Evolutionary conservation across 2,113 vertebrate species (phyloP).

Genomic region (Aldabrachelys gigantea): DNA sequence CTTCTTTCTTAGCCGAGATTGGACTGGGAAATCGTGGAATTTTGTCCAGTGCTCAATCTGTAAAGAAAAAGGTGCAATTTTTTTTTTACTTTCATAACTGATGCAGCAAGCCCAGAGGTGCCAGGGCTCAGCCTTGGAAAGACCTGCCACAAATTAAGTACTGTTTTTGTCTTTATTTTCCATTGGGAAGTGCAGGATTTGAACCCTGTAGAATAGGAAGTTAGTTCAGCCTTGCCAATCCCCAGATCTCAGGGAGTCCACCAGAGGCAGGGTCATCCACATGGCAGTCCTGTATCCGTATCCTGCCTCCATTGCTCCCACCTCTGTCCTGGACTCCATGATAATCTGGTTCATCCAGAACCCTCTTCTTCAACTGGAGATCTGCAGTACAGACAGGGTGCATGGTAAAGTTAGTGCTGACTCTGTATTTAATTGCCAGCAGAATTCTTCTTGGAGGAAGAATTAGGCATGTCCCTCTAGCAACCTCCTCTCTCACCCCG

Average conservation of each 20-base stretch:
- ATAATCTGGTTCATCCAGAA: not conserved
- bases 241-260: not conserved
- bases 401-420: not conserved
- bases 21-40: not conserved
- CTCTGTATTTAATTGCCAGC: not conserved
- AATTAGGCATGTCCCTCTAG: not conserved
- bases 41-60: not conserved
- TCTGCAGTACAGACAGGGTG: not conserved
- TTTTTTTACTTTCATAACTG: too few relatives aligned
- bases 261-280: not conserved
- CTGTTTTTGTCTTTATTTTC: not conserved
- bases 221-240: not conserved
- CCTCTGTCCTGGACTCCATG: not conserved
- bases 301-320: not conserved
- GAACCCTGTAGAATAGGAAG: not conserved
- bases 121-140: too few relatives aligned
- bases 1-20: not conserved
- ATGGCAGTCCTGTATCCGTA: not conserved
- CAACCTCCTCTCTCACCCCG: not conserved
- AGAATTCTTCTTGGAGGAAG: not conserved
- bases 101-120: too few relatives aligned
- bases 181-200: not conserved
- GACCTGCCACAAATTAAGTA: too few relatives aligned
- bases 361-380: not conserved
- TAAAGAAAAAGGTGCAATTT: too few relatives aligned